Base-by-base conservation (phyloP, 1,140 invertebrate species). In the Araneus ventricosus region DNA sequence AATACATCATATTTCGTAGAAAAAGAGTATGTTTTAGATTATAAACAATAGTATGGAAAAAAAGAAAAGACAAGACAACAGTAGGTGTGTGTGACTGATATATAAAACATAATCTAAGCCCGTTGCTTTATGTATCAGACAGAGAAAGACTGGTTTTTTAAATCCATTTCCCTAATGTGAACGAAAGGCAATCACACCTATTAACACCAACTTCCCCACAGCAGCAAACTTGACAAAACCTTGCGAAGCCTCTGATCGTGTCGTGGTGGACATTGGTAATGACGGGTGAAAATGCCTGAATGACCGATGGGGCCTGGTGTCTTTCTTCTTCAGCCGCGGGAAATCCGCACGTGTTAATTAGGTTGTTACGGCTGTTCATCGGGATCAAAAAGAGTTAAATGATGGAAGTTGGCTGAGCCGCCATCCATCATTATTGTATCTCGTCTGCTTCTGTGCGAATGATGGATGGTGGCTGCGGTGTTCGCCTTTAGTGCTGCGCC, bases 341-440 rank as follows among this genome's bases (percentile, higher is more conserved):
- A 75, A 75, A 75, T 34, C 70, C 20, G 34, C 30, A 61, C 45
- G 61, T 88, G 87, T 88, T 88, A 88, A 88, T 88, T 67, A 88
- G 61, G 87, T 87, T 87, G 85, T 87, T 87, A 87, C 37, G 63
- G 34, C 37, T 88, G 86, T 88, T 88, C 45, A 79, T 80, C 45
- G 88, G 45, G 70, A 80, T 37, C 88, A 52, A 80, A 70, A 75
- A 79, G 75, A 90, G 63, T 87, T 87, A 85, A 85, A 30, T 85
- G 84, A 86, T 86, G 52, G 41, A 88, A 67, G 61, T 88, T 52
- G 61, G 39, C 59, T 88, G 37, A 63, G 20, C 27, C 27, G 27
- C 61, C 61, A 88, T 90, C 88, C 61, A 79, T 90, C 88, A 88
- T 88, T 67, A 45, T 88, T 88, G 87, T 37, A 80, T 80, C 88